These are phyloP conservation scores for Gallinago undulata DNA, from an alignment of 2,113 vertebrate species.

Conservation along the genomic window DNA sequence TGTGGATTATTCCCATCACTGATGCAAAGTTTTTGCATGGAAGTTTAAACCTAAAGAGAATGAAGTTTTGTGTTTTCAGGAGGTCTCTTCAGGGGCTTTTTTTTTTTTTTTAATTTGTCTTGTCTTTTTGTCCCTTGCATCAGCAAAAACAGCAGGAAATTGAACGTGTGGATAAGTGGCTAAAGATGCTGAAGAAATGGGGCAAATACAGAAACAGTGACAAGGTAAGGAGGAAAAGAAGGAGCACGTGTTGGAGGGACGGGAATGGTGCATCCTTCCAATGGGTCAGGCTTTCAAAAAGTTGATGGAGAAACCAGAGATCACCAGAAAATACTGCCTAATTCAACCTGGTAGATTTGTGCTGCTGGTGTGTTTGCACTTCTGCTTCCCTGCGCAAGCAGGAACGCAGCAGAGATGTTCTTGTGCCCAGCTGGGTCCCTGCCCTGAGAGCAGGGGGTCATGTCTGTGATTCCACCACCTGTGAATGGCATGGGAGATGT, in stretches of 20 bases:
- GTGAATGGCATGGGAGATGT: neutral
- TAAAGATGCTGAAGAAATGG: slow-evolving; percentile 95
- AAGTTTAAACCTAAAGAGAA: neutral
- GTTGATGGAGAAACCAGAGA: neutral
- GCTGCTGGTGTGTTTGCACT: neutral
- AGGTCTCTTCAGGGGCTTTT: neutral
- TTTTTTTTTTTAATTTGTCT: neutral
- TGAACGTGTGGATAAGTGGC: slow-evolving; percentile 89
- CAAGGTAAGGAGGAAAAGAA: slow-evolving; percentile 75
- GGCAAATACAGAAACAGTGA: slow-evolving; percentile 88
- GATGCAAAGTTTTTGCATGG: neutral
- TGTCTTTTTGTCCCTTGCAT: neutral
- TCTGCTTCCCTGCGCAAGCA: neutral
- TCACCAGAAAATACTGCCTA: neutral
- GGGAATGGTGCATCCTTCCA: neutral
- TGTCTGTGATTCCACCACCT: neutral
- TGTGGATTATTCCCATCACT: neutral
- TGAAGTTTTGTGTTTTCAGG: neutral
- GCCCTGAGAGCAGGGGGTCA: neutral
- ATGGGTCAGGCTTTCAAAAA: neutral
- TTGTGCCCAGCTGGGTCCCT: neutral
- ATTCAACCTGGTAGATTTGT: neutral
- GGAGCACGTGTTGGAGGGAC: accelerated
- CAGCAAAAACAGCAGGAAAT: slow-evolving; percentile 89
- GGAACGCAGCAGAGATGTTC: neutral